Evolutionary conservation across 2,797 vertebrate genomes (phyloP).

Genomic region (Podargus strigoides): DNA sequence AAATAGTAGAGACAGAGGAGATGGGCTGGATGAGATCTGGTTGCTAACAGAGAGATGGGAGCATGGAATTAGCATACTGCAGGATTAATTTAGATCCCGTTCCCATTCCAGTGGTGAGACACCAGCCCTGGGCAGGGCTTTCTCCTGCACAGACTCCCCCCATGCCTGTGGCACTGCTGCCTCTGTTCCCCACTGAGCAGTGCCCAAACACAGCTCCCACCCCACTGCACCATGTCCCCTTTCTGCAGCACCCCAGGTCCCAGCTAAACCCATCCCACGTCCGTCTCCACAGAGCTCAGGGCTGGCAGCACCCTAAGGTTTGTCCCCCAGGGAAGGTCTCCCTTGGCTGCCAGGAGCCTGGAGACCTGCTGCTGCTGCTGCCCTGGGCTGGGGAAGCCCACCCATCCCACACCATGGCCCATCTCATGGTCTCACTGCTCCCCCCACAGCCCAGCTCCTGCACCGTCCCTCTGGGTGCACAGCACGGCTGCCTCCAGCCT

Average conservation of each 20-base stretch:
- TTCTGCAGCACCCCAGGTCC: no score
- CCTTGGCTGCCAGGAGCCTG: not conserved
- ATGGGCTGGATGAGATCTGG: not conserved
- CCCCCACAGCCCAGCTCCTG: not conserved
- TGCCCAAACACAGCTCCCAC: not conserved
- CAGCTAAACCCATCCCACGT: rapidly evolving
- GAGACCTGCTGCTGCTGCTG: not conserved
- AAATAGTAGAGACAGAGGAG: not conserved
- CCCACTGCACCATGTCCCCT: rapidly evolving
- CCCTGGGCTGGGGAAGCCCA: not conserved
- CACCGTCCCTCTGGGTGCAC: not conserved
- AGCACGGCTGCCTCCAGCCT: not conserved
- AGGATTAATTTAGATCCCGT: not conserved
- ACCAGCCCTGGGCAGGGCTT: not conserved
- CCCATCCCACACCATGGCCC: rapidly evolving
- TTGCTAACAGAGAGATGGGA: not conserved
- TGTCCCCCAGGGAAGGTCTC: not conserved
- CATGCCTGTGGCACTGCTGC: not conserved
- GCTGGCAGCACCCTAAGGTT: not conserved
- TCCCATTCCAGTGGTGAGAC: rapidly evolving
- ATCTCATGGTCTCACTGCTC: not conserved
- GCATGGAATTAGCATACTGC: rapidly evolving
- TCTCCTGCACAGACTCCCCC: not conserved
- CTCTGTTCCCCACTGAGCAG: not conserved
- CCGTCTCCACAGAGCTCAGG: no score